phyloP scores from a whole-genome alignment of 2,797 vertebrate species.

The Eulemur albifrons region DNA sequence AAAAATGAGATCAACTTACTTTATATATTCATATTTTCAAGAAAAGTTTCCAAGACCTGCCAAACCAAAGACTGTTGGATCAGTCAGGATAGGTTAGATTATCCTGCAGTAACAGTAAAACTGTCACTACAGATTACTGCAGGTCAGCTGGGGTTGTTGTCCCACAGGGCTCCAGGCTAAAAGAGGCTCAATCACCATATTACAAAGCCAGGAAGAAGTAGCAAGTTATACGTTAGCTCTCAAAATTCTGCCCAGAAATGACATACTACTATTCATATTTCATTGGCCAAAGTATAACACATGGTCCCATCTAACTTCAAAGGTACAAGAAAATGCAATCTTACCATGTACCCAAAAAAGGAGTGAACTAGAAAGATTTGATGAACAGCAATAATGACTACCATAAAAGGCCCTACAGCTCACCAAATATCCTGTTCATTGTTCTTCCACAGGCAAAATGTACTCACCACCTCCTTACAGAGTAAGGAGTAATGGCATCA shows the following conservation, averaged over 20 bases:
- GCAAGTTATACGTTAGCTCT: not conserved
- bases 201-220: not conserved
- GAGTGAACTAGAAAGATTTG: not conserved
- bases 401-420: not conserved
- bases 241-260: not conserved
- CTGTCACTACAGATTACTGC: not conserved
- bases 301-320: not conserved
- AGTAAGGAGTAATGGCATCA: not conserved
- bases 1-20: not conserved
- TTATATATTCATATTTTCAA: not conserved
- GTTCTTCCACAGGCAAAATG: not conserved
- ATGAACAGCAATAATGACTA: not conserved
- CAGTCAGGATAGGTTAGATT: not conserved
- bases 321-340: not conserved
- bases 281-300: not conserved
- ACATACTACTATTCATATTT: not conserved
- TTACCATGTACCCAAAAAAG: not conserved
- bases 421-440: not conserved
- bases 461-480: not conserved
- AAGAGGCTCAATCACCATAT: not conserved
- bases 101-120: not conserved
- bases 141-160: not conserved
- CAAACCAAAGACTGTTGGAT: not conserved
- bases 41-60: not conserved
- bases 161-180: not conserved